Base-by-base conservation (phyloP, 2,888 invertebrate genomes). In the Drosophila melanosoma region DNA sequence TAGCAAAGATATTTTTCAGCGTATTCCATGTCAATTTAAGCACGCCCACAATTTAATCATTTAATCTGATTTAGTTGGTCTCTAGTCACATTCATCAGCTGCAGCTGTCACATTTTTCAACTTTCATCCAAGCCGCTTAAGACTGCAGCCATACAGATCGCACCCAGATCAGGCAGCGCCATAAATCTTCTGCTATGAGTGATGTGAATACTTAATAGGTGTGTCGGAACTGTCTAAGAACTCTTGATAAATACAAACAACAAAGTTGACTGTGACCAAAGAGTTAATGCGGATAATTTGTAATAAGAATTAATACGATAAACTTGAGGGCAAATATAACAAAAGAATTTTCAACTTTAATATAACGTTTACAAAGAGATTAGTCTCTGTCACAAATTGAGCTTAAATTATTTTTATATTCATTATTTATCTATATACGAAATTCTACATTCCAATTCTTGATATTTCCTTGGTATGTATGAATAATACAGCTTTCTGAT, bases 81-180 rank as follows among this genome's bases (percentile, higher is more conserved):
- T 57, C 48, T 51, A 35, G 58, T 15, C 40, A 67, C 53, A 58
- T 69, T 53, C 53, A 59, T 69, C 59, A 75, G 35, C 42, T 26
- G 33, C 56, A 56, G 49, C 58, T 52, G 61, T 57, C 72, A 23
- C 49, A 17, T 23, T 17, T 17, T n/a, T 48, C 20, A 29, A 35
- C 89, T 87, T 84, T 84, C 38, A 84, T 82, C 76, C 74, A 32
- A 65, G 63, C 87, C 82, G 81, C 82, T 69, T 71, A 35, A 15
- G 20, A 7, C 42, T 7, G 10, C 36, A 36, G 7, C 35, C 23
- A 33, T 20, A 26, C 29, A 45, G 67, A 71, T 70, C 88, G 67
- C 73, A 76, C 90, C 81, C 86, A 74, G 69, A 17, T 45, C 53
- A 23, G 57, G 12, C 65, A 59, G 29, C 23, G 42, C 42, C 58